Conservation (phyloP, 2,113 vertebrate genomes). For the Genyomyrus donnyi region DNA sequence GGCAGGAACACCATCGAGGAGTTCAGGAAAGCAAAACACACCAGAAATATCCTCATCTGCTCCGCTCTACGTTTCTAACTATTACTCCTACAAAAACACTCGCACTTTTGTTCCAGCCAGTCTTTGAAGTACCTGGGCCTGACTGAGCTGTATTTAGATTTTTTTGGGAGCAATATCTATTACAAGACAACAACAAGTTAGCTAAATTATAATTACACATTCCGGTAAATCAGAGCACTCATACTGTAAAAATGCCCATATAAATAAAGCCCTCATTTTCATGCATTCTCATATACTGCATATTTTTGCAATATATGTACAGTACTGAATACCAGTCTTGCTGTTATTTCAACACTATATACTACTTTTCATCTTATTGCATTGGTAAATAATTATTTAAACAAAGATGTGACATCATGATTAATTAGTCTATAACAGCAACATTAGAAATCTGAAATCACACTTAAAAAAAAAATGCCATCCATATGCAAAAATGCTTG, state of each 20-base stretch:
- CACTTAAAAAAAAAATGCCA: too few species aligned
- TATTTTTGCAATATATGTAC: not conserved
- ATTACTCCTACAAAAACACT: not conserved
- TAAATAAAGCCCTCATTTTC: not conserved
- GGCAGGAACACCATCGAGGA: slow-evolving; percentile 78
- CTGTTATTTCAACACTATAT: not conserved
- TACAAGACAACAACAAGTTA: not conserved
- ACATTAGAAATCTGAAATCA: not conserved
- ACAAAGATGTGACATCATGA: not conserved
- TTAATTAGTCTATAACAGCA: not conserved
- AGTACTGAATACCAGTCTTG: not conserved
- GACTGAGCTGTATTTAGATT: not conserved
- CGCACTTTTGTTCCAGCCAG: not conserved
- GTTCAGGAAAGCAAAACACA: slow-evolving; percentile 77
- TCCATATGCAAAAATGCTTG: not conserved
- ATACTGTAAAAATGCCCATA: not conserved
- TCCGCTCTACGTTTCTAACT: not conserved
- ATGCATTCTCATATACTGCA: not conserved
- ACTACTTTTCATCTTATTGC: not conserved
- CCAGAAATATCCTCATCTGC: slow-evolving; percentile 84
- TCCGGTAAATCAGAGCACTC: not conserved
- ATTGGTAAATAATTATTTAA: not conserved
- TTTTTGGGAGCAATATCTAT: not conserved
- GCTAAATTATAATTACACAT: not conserved
- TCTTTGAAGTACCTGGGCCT: not conserved